Conservation (phyloP, 2,888 invertebrate genomes). For the Tanytarsus gracilentus region DNA sequence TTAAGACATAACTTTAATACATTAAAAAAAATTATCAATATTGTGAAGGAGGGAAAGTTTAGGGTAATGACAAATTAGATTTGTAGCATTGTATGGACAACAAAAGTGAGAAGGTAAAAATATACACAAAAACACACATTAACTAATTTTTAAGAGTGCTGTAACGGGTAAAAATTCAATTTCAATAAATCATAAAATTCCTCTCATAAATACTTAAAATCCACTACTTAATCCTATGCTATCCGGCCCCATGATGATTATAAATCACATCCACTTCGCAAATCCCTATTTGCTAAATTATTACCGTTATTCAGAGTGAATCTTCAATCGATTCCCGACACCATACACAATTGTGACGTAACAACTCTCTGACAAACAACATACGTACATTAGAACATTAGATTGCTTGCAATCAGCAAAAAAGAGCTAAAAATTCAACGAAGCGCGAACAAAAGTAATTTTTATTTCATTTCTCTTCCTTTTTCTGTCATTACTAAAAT, state of each 20-base stretch:
- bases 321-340: not conserved
- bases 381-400: slow-evolving; percentile 7
- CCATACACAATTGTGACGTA: not conserved
- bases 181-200: not conserved
- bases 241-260: slow-evolving; percentile 13
- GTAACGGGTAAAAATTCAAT: slow-evolving; percentile 25
- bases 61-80: not conserved
- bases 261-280: too few species aligned
- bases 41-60: not conserved
- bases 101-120: not conserved
- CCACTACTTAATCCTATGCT: slow-evolving; percentile 3
- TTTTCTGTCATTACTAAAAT: not conserved
- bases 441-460: slow-evolving; percentile 20
- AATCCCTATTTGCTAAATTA: too few species aligned
- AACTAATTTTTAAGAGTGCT: slow-evolving; percentile 21
- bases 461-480: not conserved
- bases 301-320: slow-evolving; percentile 1
- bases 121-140: slow-evolving; percentile 5
- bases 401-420: not conserved
- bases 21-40: not conserved
- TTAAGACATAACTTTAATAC: too few species aligned
- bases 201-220: not conserved
- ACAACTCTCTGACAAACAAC: not conserved
- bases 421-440: slow-evolving; percentile 14
- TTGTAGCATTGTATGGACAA: not conserved